A percentile compares a stretch with the other conserved stretches of the same genome.
Evolutionary conservation across 2,888 invertebrate genomes (phyloP).

Genomic region (Spilosoma lubricipeda): DNA sequence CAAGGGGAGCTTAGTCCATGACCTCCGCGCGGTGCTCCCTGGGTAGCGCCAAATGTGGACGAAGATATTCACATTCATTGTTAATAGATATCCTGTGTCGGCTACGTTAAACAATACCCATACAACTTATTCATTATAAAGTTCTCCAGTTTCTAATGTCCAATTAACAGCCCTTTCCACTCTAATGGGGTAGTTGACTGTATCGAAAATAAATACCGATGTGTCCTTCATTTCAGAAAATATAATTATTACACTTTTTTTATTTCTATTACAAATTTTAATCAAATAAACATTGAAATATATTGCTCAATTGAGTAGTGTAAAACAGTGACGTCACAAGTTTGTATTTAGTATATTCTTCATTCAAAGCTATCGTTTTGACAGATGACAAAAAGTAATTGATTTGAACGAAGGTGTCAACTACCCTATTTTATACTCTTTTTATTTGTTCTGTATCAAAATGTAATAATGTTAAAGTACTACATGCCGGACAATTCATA

Average conservation of each 20-base stretch:
- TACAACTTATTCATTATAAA: conserved; percentile 31
- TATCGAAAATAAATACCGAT: too few species aligned
- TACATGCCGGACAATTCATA: conserved; percentile 22
- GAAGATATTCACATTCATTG: conserved; percentile 70
- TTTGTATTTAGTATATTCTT: not conserved
- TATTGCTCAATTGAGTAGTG: too few species aligned
- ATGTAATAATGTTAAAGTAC: conserved; percentile 23
- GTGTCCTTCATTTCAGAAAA: too few species aligned
- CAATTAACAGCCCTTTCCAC: conserved; percentile 34
- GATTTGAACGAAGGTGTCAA: too few species aligned
- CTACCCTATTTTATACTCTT: conserved; percentile 18
- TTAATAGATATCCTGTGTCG: conserved; percentile 42
- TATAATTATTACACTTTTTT: too few species aligned
- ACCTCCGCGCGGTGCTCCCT: conserved; percentile 86
- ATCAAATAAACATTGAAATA: too few species aligned
- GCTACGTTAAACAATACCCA: conserved; percentile 26
- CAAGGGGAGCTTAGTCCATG: conserved; percentile 84
- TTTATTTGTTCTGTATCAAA: conserved; percentile 32
- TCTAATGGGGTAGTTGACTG: not conserved
- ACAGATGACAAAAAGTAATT: too few species aligned
- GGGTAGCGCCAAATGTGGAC: conserved; percentile 85
- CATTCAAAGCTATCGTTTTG: not conserved
- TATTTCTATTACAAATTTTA: too few species aligned
- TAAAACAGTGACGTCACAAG: too few species aligned
- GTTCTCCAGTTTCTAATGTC: conserved; percentile 42